Base-by-base conservation (phyloP, 2,888 invertebrate species). In the Steinernema carpocapsae region DNA sequence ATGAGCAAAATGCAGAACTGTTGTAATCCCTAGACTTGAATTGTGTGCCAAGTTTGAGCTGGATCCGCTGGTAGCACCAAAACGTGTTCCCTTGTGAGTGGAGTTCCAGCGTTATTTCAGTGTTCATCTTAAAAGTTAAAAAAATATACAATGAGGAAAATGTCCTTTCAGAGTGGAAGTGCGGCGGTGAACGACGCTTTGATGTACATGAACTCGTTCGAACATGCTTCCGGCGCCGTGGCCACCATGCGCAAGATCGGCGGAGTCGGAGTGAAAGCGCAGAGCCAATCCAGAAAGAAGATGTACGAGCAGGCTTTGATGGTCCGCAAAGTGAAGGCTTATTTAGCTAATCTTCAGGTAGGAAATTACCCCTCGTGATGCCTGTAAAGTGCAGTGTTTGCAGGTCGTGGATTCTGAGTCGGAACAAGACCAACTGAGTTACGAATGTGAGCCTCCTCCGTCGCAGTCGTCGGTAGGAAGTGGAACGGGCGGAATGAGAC, bases 241-340 rank as follows among this genome's bases (percentile, higher is more conserved):
- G 85, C 85, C 22, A 84, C 84, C 4, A 84, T 86, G 80, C 76
- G 84, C 37, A 84, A 83, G 72, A 74, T 56, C 64, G 51, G 51
- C 71, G 59, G 70, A 22, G 48, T 29, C 22, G 75, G 72, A n/a
- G 51, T 45, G 7, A 72, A 48, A 48, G 37, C 56, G 42, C 52
- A 4, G 37, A 29, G 51, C 48, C 51, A 72, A 43, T 82, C 82
- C 10, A 74, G 84, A 1, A 84, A 84, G 76, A 82, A 86, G 81
- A 76, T 87, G 32, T 88, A 87, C 76, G 87, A 87, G 72, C 86
- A 86, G 89, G 95, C 97, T 42, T 95, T 97, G 90, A 97, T 97
- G 97, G 95, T 96, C 74, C 91, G 97, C 42, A 91, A 96, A 74
- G 97, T 97, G 4, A 95, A 97, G 88, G 94, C 97, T 1, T 99